A percentile compares a stretch with the other conserved stretches of the same genome.
Evolutionary conservation across 2,113 vertebrate genomes (phyloP).

Genomic region (Antechinus stuartii): DNA sequence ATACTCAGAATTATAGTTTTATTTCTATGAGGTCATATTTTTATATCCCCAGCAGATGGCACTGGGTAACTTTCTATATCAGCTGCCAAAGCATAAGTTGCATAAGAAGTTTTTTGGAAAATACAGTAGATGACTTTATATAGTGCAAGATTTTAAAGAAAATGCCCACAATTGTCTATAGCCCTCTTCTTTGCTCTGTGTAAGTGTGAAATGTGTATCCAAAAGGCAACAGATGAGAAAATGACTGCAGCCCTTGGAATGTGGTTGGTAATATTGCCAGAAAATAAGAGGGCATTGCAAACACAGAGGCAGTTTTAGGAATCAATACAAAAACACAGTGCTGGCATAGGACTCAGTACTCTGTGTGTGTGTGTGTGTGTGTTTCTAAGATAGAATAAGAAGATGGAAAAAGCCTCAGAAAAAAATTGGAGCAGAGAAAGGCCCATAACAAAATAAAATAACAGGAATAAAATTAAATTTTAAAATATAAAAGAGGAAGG

Average conservation of each 20-base stretch:
- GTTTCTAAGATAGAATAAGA: not conserved
- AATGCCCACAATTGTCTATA: constrained; percentile 20
- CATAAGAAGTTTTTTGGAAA: constrained; percentile 15
- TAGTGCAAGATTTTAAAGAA: constrained; percentile 50
- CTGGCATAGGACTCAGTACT: not conserved
- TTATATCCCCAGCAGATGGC: constrained; percentile 73
- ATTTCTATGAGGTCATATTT: constrained; percentile 21
- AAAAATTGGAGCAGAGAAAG: not conserved
- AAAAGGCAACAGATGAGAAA: constrained; percentile 65
- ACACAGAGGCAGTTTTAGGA: constrained; percentile 45
- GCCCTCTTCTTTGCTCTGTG: constrained; percentile 68
- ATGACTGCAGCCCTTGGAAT: constrained; percentile 74
- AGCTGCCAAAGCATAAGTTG: accelerated
- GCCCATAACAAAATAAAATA: not conserved
- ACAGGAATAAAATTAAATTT: not conserved
- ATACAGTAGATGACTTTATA: constrained; percentile 26
- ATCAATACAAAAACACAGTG: not conserved
- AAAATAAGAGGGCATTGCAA: not conserved
- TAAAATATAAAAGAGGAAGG: not conserved
- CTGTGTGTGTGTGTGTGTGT: not conserved
- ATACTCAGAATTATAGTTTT: not conserved
- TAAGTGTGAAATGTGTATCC: constrained; percentile 68
- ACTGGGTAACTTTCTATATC: constrained; percentile 71
- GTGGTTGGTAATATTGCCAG: constrained; percentile 69
- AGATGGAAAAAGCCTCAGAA: not conserved